Percentiles rank a stretch among this genome's conserved stretches.
These are phyloP conservation scores for Byasa hedistus DNA, from an alignment of 2,888 invertebrate species.

Conservation along the genomic window DNA sequence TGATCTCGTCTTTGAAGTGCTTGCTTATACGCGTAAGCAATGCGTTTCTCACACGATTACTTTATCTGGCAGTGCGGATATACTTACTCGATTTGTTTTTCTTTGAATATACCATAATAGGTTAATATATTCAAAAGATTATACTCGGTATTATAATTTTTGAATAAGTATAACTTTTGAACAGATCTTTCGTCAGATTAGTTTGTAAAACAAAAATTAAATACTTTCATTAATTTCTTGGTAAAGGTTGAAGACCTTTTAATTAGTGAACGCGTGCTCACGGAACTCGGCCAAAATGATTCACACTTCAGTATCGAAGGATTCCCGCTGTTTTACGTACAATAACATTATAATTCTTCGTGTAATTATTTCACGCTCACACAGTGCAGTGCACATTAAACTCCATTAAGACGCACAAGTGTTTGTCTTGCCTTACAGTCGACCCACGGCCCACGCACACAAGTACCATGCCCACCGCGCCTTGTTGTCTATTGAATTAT, in stretches of 20 bases:
- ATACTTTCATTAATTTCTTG: conserved; percentile 1
- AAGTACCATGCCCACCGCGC: too few species aligned
- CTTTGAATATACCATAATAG: not conserved
- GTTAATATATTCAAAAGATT: not conserved
- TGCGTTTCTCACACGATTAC: conserved; percentile 10
- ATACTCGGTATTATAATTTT: too few species aligned
- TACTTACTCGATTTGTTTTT: conserved; percentile 10
- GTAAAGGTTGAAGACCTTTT: conserved; percentile 14
- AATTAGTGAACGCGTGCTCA: not conserved
- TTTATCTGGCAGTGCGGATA: not conserved
- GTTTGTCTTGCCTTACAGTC: not conserved
- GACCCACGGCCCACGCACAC: too few species aligned
- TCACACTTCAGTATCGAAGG: not conserved
- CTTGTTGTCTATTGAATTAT: too few species aligned
- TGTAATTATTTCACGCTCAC: not conserved
- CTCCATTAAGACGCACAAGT: not conserved
- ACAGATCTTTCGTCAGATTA: not conserved
- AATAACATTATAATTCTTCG: not conserved
- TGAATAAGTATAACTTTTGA: too few species aligned
- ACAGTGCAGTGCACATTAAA: not conserved
- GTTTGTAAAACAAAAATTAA: not conserved
- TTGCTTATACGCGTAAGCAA: not conserved
- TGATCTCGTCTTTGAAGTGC: not conserved
- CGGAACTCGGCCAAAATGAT: conserved; percentile 7
- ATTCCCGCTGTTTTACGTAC: not conserved